phyloP scores from a whole-genome alignment of 1,140 invertebrate genomes.

The Mya arenaria region DNA sequence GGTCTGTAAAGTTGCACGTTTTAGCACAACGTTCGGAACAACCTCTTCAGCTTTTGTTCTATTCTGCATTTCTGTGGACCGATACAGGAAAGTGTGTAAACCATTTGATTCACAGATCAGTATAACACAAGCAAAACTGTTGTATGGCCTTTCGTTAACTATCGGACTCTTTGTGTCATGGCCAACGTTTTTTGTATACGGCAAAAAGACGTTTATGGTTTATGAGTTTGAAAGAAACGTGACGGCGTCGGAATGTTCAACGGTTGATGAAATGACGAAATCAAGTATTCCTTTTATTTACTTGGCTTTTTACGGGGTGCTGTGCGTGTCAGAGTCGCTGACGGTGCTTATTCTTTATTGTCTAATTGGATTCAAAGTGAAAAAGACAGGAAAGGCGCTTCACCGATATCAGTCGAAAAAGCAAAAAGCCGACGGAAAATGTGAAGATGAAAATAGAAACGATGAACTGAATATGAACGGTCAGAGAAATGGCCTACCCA shows the following conservation, averaged over 20 bases:
- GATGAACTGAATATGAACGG: background rate
- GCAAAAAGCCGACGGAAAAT: background rate
- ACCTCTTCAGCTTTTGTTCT: no score
- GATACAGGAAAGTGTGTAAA: conserved; percentile 41
- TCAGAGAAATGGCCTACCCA: background rate
- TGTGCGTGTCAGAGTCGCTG: conserved; percentile 23
- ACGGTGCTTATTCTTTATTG: conserved; percentile 27
- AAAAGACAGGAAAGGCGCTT: background rate
- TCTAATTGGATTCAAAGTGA: conserved; percentile 25
- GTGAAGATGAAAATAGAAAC: background rate
- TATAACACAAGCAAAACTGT: background rate
- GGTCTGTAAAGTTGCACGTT: no score
- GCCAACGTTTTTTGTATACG: conserved; percentile 22
- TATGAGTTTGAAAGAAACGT: conserved; percentile 35
- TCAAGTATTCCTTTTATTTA: conserved; percentile 25
- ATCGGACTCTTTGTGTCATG: background rate
- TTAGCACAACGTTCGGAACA: no score
- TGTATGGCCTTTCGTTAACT: conserved; percentile 5
- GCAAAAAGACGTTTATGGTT: conserved; percentile 27
- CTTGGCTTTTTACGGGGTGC: background rate
- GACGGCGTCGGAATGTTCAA: conserved; percentile 43
- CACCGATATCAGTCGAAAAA: conserved; percentile 5
- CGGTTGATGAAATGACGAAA: conserved; percentile 12
- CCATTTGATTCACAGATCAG: conserved; percentile 41
- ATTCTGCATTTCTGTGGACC: no score